Evolutionary conservation across 1,140 invertebrate species (phyloP).

Genomic region (Procambarus clarkii): DNA sequence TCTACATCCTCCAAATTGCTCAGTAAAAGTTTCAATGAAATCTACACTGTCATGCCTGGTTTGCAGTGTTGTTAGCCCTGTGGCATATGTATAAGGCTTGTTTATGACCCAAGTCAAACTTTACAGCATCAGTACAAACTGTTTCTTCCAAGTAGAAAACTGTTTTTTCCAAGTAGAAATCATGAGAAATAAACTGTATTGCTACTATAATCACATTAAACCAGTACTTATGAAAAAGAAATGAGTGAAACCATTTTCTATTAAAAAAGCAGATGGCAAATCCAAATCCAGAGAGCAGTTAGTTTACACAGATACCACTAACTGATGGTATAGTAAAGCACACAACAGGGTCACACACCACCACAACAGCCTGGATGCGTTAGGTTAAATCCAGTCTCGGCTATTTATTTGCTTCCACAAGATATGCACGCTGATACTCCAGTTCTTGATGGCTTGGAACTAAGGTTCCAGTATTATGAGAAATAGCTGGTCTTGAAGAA

Average conservation of each 20-base stretch:
- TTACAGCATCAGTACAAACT: background rate
- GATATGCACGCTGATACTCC: background rate
- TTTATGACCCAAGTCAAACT: background rate
- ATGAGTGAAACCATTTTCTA: background rate
- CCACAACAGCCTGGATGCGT: background rate
- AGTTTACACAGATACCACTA: slow-evolving; percentile 6
- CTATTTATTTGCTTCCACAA: background rate
- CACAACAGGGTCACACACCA: background rate
- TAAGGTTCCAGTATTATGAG: background rate
- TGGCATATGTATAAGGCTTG: background rate
- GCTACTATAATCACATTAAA: background rate
- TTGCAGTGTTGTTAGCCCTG: too few species aligned
- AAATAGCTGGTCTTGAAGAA: background rate
- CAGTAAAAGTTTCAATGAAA: too few species aligned
- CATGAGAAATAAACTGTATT: background rate
- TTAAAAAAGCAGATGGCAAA: background rate
- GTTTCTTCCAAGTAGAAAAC: background rate
- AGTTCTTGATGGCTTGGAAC: background rate
- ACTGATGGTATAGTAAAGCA: background rate
- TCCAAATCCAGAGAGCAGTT: background rate
- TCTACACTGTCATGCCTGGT: too few species aligned
- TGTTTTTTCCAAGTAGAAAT: background rate
- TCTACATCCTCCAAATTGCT: too few species aligned
- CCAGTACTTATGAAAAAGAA: background rate
- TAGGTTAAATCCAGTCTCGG: background rate